Evolutionary conservation across 2,888 invertebrate species (phyloP).

Genomic region (Pachymerium ferrugineum): DNA sequence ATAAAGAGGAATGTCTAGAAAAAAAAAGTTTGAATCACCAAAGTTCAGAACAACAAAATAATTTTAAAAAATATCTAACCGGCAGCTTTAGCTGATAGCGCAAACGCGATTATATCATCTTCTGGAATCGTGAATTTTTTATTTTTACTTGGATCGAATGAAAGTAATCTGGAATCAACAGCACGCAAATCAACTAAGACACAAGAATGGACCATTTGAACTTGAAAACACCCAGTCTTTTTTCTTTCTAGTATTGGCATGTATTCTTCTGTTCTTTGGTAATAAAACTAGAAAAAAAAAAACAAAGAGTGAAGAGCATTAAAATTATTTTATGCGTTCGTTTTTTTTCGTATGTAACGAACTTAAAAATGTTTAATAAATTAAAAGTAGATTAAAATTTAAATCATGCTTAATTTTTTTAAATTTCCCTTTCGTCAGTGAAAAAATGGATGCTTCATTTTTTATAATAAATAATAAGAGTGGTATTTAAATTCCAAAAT

Average conservation of each 20-base stretch:
- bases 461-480: too few relatives aligned
- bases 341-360: too few relatives aligned
- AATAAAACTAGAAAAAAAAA: slow-evolving; percentile 53
- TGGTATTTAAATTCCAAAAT: background rate
- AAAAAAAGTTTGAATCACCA: slow-evolving; percentile 32
- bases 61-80: slow-evolving; percentile 46
- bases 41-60: background rate
- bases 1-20: slow-evolving; percentile 58
- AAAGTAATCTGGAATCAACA: slow-evolving; percentile 58
- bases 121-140: slow-evolving; percentile 64
- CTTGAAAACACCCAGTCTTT: slow-evolving; percentile 65
- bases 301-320: too few relatives aligned
- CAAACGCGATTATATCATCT: slow-evolving; percentile 92
- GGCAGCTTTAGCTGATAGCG: slow-evolving; percentile 67
- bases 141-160: slow-evolving; percentile 64
- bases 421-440: too few relatives aligned
- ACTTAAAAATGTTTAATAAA: too few relatives aligned
- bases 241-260: slow-evolving; percentile 64
- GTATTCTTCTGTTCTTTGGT: slow-evolving; percentile 77
- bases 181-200: slow-evolving; percentile 69
- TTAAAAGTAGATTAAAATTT: too few relatives aligned
- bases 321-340: too few relatives aligned
- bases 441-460: too few relatives aligned
- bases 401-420: too few relatives aligned
- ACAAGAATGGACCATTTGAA: slow-evolving; percentile 88